These are phyloP conservation scores for Lumbricus terrestris DNA, from an alignment of 2,888 invertebrate species.

Conservation along the genomic window DNA sequence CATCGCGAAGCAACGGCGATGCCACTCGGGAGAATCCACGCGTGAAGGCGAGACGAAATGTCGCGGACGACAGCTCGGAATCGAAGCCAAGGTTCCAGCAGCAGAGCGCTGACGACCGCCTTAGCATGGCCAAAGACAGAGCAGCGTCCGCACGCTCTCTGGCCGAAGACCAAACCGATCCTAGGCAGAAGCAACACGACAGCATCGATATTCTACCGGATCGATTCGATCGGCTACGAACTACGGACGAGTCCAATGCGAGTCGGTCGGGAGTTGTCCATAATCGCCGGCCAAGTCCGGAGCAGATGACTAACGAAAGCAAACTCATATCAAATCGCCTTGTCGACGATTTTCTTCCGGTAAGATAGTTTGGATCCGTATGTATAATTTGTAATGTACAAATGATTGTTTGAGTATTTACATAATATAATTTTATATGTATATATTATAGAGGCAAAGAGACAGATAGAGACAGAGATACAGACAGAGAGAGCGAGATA, in stretches of 20 bases:
- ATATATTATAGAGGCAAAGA: too few relatives aligned
- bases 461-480: too few relatives aligned
- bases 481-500: too few relatives aligned
- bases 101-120: background rate
- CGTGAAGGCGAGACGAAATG: background rate
- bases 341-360: conserved; percentile 39
- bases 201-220: background rate
- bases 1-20: background rate
- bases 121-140: background rate
- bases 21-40: background rate
- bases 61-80: background rate
- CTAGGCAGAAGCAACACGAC: background rate
- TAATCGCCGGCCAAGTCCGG: background rate
- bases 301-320: background rate
- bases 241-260: background rate
- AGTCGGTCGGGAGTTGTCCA: background rate
- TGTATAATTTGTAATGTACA: background rate
- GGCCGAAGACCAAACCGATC: background rate
- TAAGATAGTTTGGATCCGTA: conserved; percentile 11
- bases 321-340: conserved; percentile 15
- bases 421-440: too few relatives aligned
- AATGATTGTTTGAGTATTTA: background rate
- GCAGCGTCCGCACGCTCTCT: background rate
- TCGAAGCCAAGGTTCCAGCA: background rate
- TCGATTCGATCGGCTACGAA: background rate